Evolutionary conservation across 2,888 invertebrate species (phyloP).

Genomic region (Drosophila merina): DNA sequence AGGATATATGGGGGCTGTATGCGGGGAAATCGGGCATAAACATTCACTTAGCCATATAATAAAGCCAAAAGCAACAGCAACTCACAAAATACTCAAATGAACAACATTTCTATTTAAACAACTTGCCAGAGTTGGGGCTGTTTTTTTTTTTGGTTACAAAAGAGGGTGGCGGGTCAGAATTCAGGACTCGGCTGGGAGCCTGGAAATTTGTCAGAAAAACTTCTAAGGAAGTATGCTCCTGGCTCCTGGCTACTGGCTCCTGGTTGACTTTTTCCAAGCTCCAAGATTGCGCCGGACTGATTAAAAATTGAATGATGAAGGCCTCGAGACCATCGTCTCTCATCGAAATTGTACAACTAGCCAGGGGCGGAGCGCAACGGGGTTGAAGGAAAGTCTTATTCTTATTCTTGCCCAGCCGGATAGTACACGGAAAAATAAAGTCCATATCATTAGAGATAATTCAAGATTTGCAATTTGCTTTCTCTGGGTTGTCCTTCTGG

Average conservation of each 20-base stretch:
- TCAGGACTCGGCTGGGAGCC: not conserved
- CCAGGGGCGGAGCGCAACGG: no score
- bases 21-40: slow-evolving; percentile 56
- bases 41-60: slow-evolving; percentile 67
- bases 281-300: slow-evolving; percentile 51
- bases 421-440: slow-evolving; percentile 12
- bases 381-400: no score
- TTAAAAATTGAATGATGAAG: slow-evolving; percentile 73
- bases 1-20: slow-evolving; percentile 24
- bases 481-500: not conserved
- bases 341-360: slow-evolving; percentile 40
- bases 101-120: slow-evolving; percentile 55
- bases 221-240: no score
- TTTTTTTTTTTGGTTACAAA: no score
- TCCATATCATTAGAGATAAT: not conserved
- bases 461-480: slow-evolving; percentile 2
- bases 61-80: slow-evolving; percentile 30
- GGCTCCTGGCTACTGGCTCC: not conserved
- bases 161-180: not conserved
- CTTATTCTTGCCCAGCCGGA: no score
- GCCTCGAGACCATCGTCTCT: slow-evolving; percentile 12
- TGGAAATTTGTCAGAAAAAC: slow-evolving; percentile 36
- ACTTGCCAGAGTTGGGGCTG: not conserved
- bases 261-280: slow-evolving; percentile 19
- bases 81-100: slow-evolving; percentile 46